These are phyloP conservation scores for Ceraclea dissimilis DNA, from an alignment of 2,888 invertebrate genomes.

Conservation along the genomic window DNA sequence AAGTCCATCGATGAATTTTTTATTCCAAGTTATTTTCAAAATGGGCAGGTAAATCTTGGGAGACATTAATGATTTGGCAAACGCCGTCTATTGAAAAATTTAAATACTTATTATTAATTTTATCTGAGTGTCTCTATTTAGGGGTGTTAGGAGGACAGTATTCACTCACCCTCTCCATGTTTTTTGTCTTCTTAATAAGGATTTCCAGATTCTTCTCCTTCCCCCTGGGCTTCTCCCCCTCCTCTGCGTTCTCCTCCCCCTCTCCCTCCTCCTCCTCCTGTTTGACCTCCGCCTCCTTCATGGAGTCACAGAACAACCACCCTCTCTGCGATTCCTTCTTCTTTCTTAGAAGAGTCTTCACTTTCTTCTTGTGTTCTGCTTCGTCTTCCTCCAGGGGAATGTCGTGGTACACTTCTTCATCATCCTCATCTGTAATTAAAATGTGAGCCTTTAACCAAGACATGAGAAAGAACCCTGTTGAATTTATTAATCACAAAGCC, in stretches of 20 bases:
- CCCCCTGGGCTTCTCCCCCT: constrained; percentile 24
- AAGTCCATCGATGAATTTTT: too few species aligned
- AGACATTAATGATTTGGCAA: too few species aligned
- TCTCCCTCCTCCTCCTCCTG: constrained; percentile 1
- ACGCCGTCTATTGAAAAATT: too few species aligned
- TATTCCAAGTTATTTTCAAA: too few species aligned
- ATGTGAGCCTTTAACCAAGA: too few species aligned
- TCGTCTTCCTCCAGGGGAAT: constrained; percentile 37
- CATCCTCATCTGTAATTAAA: constrained; percentile 25
- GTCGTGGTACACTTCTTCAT: constrained; percentile 42
- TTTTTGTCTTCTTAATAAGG: constrained; percentile 39
- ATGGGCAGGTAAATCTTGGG: too few species aligned
- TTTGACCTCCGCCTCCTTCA: background rate
- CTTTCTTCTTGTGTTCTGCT: constrained; percentile 21
- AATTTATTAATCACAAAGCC: background rate
- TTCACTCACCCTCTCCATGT: constrained; percentile 40
- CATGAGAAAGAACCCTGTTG: too few species aligned
- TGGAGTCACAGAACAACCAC: constrained; percentile 16
- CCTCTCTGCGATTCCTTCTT: constrained; percentile 12
- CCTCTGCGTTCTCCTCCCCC: constrained; percentile 26
- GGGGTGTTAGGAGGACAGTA: too few species aligned
- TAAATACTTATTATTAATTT: too few species aligned
- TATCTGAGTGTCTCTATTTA: too few species aligned
- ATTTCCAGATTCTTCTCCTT: constrained; percentile 37
- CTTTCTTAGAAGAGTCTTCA: constrained; percentile 10